These are phyloP conservation scores for Tupaia tana DNA, from an alignment of 2,113 vertebrate genomes.

Conservation along the genomic window DNA sequence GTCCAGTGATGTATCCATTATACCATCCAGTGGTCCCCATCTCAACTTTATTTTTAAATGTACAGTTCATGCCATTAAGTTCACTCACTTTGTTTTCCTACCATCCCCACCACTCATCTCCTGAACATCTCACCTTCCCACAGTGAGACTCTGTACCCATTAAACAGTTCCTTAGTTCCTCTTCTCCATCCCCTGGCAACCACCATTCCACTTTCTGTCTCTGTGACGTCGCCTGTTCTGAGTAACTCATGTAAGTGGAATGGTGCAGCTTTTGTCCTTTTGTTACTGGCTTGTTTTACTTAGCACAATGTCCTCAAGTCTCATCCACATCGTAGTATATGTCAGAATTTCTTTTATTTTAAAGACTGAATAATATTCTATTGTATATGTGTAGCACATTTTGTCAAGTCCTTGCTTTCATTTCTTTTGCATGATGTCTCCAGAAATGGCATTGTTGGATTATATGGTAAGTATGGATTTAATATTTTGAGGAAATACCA, in stretches of 20 bases:
- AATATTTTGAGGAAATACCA: not conserved
- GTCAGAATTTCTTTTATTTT: not conserved
- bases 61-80: not conserved
- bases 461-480: slow-evolving; percentile 1
- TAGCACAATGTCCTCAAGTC: not conserved
- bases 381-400: not conserved
- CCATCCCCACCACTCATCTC: not conserved
- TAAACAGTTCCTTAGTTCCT: not conserved
- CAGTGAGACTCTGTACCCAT: not conserved
- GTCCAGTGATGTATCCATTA: too few relatives aligned
- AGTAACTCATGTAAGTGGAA: not conserved
- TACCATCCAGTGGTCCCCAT: too few relatives aligned
- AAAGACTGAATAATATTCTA: not conserved
- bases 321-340: not conserved
- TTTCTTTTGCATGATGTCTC: not conserved
- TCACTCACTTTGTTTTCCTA: not conserved
- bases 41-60: not conserved
- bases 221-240: not conserved
- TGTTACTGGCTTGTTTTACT: not conserved
- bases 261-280: not conserved
- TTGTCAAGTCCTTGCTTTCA: not conserved
- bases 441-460: not conserved
- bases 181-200: not conserved
- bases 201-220: not conserved
- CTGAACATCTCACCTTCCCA: not conserved